These are phyloP conservation scores for Seriola rivoliana DNA, from an alignment of 2,113 vertebrate genomes.

Conservation along the genomic window DNA sequence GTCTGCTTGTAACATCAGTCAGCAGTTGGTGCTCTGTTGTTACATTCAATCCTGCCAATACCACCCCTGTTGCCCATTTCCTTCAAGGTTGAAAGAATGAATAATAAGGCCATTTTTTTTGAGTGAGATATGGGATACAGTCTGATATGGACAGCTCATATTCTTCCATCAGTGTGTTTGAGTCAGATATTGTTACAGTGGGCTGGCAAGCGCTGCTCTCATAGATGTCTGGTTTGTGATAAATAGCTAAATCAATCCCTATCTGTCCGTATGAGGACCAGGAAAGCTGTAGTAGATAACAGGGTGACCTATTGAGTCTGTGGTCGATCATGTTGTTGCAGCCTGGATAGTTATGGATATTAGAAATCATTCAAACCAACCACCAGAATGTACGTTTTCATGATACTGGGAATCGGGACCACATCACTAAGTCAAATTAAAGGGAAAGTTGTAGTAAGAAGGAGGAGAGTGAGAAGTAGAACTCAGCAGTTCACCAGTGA, in stretches of 20 bases:
- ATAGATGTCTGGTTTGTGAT: constrained; percentile 43
- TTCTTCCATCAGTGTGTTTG: constrained; percentile 16
- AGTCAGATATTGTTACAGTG: constrained; percentile 20
- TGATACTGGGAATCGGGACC: not conserved
- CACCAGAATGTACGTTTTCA: constrained; percentile 12
- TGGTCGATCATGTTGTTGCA: constrained; percentile 19
- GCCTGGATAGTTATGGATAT: constrained; percentile 19
- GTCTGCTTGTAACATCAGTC: constrained; percentile 18
- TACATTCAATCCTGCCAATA: constrained; percentile 15
- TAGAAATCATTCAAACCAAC: constrained; percentile 33
- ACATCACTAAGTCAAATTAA: not conserved
- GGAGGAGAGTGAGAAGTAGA: not conserved
- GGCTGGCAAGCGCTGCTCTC: not conserved
- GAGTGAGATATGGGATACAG: constrained; percentile 8
- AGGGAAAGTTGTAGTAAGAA: not conserved
- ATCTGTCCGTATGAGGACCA: constrained; percentile 38
- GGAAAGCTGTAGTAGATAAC: constrained; percentile 2
- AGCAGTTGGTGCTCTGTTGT: constrained; percentile 15
- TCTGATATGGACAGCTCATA: constrained; percentile 22
- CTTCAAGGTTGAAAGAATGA: constrained; percentile 45
- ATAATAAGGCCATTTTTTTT: constrained; percentile 44
- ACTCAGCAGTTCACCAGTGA: constrained; percentile 2
- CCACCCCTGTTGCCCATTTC: constrained; percentile 32
- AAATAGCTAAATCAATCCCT: constrained; percentile 47
- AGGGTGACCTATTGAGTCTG: constrained; percentile 33